Evolutionary conservation across 2,797 vertebrate species (phyloP).

Genomic region (Carcharodon carcharias): DNA sequence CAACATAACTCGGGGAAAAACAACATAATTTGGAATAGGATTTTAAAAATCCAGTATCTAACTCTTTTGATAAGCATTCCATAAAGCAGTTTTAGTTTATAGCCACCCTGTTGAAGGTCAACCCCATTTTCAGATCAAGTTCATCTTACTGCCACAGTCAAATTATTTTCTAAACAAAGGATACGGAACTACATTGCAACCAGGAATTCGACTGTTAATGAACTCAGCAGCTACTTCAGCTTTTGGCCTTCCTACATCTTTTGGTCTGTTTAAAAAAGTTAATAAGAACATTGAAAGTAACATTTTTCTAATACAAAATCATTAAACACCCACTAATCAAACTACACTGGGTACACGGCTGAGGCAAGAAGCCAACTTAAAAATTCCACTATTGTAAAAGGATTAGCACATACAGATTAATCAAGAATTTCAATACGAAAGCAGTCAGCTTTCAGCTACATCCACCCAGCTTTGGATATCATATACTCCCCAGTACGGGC

Average conservation of each 20-base stretch:
- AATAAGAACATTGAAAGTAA: background rate
- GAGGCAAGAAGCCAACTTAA: background rate
- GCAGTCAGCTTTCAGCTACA: background rate
- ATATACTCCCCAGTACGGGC: background rate
- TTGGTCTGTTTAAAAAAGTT: constrained; percentile 58
- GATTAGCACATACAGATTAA: background rate
- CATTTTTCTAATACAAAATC: background rate
- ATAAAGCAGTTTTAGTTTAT: background rate
- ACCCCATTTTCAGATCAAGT: background rate
- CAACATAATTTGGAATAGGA: background rate
- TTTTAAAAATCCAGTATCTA: background rate
- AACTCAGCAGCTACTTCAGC: constrained; percentile 93
- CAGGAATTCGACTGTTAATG: constrained; percentile 78
- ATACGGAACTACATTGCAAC: constrained; percentile 87
- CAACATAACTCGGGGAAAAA: background rate
- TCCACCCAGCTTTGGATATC: background rate
- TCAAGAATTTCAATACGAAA: background rate
- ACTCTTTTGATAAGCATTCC: background rate
- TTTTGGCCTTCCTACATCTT: constrained; percentile 91
- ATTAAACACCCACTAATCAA: background rate
- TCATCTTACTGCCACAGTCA: background rate
- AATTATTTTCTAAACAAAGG: constrained; percentile 54
- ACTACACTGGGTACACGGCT: background rate
- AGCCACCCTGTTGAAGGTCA: background rate
- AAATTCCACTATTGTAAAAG: background rate